Base-by-base conservation (phyloP, 64 coral and sea anemone genomes). In the Pachyseris speciosa region DNA sequence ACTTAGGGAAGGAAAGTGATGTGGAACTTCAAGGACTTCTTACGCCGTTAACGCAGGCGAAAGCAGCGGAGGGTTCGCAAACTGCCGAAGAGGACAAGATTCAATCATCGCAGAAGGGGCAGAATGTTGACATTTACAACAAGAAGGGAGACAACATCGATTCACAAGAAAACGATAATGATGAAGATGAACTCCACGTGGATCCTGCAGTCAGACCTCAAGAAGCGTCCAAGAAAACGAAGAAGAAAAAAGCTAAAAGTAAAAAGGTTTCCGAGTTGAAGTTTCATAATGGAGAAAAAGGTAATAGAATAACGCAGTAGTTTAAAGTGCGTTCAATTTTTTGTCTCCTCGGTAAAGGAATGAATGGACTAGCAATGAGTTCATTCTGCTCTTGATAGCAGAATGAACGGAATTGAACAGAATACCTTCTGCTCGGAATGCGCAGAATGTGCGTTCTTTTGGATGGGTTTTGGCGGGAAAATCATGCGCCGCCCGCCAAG, bases 181-280 rank as follows among this genome's bases (percentile, higher is more conserved):
- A 57, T 11, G 33, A 27, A 13, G 29, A 67, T 33, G 32, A 71
- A 40, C 15, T n/a, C n/a, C 15, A 71, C 4, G 26, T 3, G 9
- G 53, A 4, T 11, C 12, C 77, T 24, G 31, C 30, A 39, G 24
- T 22, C 1, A 37, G 22, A 63, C 51, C 36, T 40, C 51, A 86
- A 50, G 83, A 31, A 70, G 30, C 83, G 0, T 28, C 40, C 4
- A 91, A 91, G 76, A 91, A 91, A 83, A 83, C 26, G 12, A 60
- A 83, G 67, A 92, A 64, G 79, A 92, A 92, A 41, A 84, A 84
- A 75, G 37, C 25, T 39, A 84, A 63, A 73, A 44, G 9, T 24
- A 84, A 67, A 30, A 84, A 51, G 28, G 45, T 13, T 34, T 3
- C 7, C 8, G 64, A 81, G 33, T 70, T 22, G 7, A 3, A 45